phyloP scores from a whole-genome alignment of 2,888 invertebrate genomes.

The Achlya flavicornis region DNA sequence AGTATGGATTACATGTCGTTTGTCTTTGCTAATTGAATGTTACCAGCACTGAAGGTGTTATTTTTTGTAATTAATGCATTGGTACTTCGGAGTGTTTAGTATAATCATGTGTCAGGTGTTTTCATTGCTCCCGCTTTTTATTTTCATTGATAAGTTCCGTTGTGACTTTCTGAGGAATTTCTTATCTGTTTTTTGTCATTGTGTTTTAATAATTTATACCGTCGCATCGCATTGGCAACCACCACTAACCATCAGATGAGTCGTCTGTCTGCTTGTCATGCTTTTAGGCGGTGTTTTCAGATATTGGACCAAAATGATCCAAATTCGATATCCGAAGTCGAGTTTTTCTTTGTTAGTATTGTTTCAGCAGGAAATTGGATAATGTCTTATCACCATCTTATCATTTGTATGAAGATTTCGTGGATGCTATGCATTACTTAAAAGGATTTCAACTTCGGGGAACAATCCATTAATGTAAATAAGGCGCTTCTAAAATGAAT shows the following conservation, averaged over 20 bases:
- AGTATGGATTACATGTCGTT: constrained; percentile 38
- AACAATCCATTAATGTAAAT: constrained; percentile 12
- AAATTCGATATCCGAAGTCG: too few relatives aligned
- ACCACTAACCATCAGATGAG: too few relatives aligned
- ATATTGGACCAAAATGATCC: too few relatives aligned
- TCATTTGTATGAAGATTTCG: background rate
- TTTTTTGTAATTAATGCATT: background rate
- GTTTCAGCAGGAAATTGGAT: background rate
- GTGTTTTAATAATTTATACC: too few relatives aligned
- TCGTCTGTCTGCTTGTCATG: too few relatives aligned
- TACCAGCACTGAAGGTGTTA: constrained; percentile 14
- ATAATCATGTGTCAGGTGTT: background rate
- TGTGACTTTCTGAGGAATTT: background rate
- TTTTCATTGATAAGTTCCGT: background rate
- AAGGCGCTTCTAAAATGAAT: constrained; percentile 7
- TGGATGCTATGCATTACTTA: background rate
- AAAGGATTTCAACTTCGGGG: constrained; percentile 7
- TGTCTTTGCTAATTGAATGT: constrained; percentile 33
- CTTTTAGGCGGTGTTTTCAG: too few relatives aligned
- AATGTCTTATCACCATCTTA: background rate
- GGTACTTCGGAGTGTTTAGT: background rate
- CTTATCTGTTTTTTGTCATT: background rate
- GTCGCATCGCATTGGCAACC: too few relatives aligned
- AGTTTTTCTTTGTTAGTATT: background rate
- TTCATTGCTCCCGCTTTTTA: background rate